Evolutionary conservation across 2,888 invertebrate genomes (phyloP), one percentile per base, ranked within the genome.

Genomic region (Eristalis intricaria): DNA sequence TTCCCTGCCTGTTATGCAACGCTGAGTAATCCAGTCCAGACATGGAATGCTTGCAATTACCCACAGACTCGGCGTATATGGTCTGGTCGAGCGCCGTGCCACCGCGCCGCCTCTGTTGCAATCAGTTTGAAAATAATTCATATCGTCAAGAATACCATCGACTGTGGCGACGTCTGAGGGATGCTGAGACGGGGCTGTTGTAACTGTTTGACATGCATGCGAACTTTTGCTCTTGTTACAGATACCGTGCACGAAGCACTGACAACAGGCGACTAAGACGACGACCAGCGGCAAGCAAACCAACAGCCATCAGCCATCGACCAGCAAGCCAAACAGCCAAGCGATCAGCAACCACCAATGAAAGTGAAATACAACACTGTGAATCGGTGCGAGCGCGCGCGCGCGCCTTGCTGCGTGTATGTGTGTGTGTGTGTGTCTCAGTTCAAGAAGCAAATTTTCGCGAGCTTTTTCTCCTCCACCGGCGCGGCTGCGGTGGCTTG

Each of bases 141-240:
- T 87, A 84, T 76, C 87, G 79, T 76, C 84, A 84, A 84, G 82
- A 77, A 82, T 84, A 38, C 77, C 69, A 77, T 70, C 77, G 68
- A 60, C 23, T 22, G 40, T 26, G 56, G 22, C 26, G 29, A 32
- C 29, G n/a, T 5, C 38, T 13, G 65, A 40, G 22, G 73, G 63
- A 68, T 69, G 64, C 68, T 81, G 63, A 81, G 68, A 81, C 74
- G 83, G 86, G 75, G 75, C 13, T 38, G 38, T 38, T 1, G 78
- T 79, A 87, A 74, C 79, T 35, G 65, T 69, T 87, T 87, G 87
- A 84, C 87, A 87, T 87, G 84, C 83, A 87, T 87, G 84, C 87
- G 87, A 87, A 87, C 87, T 87, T 65, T 84, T 87, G 86, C 86
- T 87, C 86, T 87, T 66, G 83, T 83, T 87, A 87, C 75, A 87